Conservation (phyloP, 1,140 invertebrate species). For the Monochamus saltuarius region DNA sequence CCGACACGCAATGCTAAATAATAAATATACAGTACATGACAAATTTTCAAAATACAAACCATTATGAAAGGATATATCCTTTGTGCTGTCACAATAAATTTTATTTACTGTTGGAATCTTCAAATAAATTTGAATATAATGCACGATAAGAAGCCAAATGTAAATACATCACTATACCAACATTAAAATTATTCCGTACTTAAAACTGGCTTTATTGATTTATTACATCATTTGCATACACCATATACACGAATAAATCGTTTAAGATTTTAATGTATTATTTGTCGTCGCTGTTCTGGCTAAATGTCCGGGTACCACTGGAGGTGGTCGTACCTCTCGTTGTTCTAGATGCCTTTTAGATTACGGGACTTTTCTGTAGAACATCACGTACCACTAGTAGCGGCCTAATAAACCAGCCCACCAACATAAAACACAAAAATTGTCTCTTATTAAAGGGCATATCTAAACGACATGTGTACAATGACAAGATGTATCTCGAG, state of each 20-base stretch:
- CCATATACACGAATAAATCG: conserved; percentile 33
- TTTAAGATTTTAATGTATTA: conserved; percentile 35
- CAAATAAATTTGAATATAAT: conserved; percentile 26
- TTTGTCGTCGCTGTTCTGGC: conserved; percentile 32
- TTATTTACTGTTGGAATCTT: conserved; percentile 13
- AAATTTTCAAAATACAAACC: conserved; percentile 12
- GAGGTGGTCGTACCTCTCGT: conserved; percentile 1
- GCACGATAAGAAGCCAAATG: conserved; percentile 1
- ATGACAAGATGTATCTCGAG: conserved; percentile 23
- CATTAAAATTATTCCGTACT: conserved; percentile 21
- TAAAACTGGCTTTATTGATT: conserved; percentile 31
- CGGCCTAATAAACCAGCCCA: conserved; percentile 27
- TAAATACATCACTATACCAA: conserved; percentile 16
- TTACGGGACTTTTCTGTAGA: conserved; percentile 1
- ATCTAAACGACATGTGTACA: conserved; percentile 35
- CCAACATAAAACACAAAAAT: conserved; percentile 34
- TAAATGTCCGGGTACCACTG: neutral
- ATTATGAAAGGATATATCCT: neutral
- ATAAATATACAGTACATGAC: neutral
- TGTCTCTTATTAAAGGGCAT: conserved; percentile 35
- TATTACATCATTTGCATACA: conserved; percentile 31
- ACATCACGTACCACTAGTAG: conserved; percentile 25
- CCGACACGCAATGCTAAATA: too few relatives aligned
- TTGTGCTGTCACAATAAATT: conserved; percentile 16
- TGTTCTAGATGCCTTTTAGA: too few relatives aligned